These are phyloP conservation scores for Apoda limacodes DNA, from an alignment of 2,888 invertebrate genomes.

Conservation along the genomic window DNA sequence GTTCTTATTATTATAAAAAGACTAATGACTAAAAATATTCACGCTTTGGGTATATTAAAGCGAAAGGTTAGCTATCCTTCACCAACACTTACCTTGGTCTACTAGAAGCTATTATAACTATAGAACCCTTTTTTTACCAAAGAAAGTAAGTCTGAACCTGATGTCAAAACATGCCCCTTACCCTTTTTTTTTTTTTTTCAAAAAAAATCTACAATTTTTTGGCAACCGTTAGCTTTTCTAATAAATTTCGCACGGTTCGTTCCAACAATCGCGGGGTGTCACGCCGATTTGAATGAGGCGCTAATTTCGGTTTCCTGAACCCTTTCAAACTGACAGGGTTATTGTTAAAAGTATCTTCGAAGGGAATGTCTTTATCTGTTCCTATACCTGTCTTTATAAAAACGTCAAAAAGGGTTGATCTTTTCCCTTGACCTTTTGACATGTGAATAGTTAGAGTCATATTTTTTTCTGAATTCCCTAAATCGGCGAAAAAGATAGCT, in stretches of 20 bases:
- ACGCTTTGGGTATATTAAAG: too few species aligned
- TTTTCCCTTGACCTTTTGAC: conserved; percentile 51
- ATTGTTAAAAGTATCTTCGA: conserved; percentile 36
- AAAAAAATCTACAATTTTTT: conserved; percentile 27
- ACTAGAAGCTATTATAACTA: too few species aligned
- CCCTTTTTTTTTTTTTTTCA: conserved; percentile 25
- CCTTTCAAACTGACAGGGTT: conserved; percentile 43
- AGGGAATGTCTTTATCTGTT: conserved; percentile 34
- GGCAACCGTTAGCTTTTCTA: conserved; percentile 29
- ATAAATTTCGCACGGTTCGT: conserved; percentile 64
- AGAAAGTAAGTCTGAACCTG: too few species aligned
- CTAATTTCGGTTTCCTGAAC: conserved; percentile 56
- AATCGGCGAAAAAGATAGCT: conserved; percentile 31
- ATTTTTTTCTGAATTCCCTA: conserved; percentile 37
- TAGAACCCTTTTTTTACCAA: too few species aligned
- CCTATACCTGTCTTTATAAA: conserved; percentile 42
- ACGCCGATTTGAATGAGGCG: conserved; percentile 51
- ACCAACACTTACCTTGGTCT: too few species aligned
- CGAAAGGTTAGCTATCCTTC: too few species aligned
- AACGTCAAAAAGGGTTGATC: conserved; percentile 46
- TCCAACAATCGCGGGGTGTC: conserved; percentile 40
- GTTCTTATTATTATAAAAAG: too few species aligned
- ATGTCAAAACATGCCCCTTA: too few species aligned
- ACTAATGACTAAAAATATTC: too few species aligned
- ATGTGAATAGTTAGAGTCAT: conserved; percentile 26